Evolutionary conservation across 2,797 vertebrate genomes (phyloP).

Genomic region (Tapera naevia): DNA sequence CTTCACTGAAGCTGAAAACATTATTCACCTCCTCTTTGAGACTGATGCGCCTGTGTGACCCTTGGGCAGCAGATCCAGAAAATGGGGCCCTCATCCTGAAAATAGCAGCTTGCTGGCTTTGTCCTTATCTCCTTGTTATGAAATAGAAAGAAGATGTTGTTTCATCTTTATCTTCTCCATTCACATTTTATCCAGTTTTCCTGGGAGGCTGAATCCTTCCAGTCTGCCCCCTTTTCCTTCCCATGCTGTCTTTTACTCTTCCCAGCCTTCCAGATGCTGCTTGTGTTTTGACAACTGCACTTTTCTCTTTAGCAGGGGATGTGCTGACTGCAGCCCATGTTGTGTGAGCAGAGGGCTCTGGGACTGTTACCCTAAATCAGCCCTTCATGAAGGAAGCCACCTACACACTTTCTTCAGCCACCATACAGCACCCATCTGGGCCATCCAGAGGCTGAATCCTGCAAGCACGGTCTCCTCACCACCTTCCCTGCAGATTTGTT

Average conservation of each 20-base stretch:
- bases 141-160: background rate
- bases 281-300: background rate
- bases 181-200: background rate
- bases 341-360: rapidly evolving
- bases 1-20: background rate
- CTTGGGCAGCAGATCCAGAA: background rate
- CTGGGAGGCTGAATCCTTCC: background rate
- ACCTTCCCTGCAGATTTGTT: background rate
- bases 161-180: background rate
- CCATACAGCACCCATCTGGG: background rate
- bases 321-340: background rate
- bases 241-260: background rate
- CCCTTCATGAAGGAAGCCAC: background rate
- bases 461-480: background rate
- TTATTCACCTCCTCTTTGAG: background rate
- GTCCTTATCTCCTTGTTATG: background rate
- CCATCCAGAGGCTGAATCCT: background rate
- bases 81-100: background rate
- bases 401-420: background rate
- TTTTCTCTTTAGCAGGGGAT: background rate
- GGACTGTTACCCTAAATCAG: background rate
- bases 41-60: background rate
- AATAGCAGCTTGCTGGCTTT: background rate
- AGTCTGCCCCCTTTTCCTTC: background rate
- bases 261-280: background rate